Evolutionary conservation across 1,140 invertebrate genomes (phyloP), one percentile per base, ranked within the genome.

Genomic region (Apis laboriosa): DNA sequence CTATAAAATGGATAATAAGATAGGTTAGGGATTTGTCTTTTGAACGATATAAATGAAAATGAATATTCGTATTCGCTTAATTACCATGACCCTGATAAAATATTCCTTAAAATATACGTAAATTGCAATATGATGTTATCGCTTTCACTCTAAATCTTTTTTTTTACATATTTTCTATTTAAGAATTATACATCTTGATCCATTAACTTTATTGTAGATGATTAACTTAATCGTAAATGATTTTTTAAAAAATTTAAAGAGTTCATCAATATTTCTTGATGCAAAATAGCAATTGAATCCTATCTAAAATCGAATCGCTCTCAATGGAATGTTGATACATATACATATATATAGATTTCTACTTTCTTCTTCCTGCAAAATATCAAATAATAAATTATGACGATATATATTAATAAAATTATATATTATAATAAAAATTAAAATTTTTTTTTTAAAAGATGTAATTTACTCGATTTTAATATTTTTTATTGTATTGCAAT

Each of bases 111-210:
- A 64, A 77, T 19, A 51, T 28, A 66, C 61, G 53, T 15, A n/a
- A 66, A n/a, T 60, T 58, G 49, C 61, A 58, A 77, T 19, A 43
- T 21, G 21, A 43, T 53, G 28, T n/a, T 87, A 64, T 80, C 63
- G 77, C 84, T 87, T 87, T 87, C 86, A 84, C 84, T 86, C 67
- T 34, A 72, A 63, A 58, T 86, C 43, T 34, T 80, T 55, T 21
- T 67, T 1, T 24, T 43, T 73, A 28, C 15, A 71, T n/a, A 67
- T 82, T 74, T 78, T 43, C 15, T 24, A 53, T 64, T 24, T 63
- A 67, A 77, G 53, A 77, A 77, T 84, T 53, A n/a, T 53, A 64
- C 58, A 75, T 55, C 24, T 53, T 77, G 21, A 0, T 5, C 15
- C 21, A 64, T 56, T 67, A 77, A 67, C 3, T 77, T 68, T 58